These are phyloP conservation scores for Erithacus rubecula DNA, from an alignment of 2,797 vertebrate species.

Conservation along the genomic window DNA sequence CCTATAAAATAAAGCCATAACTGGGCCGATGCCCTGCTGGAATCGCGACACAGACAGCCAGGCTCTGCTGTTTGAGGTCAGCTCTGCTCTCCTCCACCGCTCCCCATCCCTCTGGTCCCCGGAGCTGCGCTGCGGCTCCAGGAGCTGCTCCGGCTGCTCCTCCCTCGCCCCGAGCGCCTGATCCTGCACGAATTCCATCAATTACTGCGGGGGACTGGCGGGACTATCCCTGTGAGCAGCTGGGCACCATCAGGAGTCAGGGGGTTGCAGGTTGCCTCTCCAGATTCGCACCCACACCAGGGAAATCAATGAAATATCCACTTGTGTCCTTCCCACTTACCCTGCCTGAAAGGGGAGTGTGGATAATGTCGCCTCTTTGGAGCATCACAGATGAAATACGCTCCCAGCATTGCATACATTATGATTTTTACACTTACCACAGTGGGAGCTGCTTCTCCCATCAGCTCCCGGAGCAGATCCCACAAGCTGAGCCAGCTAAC, in stretches of 20 bases:
- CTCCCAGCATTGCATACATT: not conserved
- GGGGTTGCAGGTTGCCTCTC: rapidly evolving
- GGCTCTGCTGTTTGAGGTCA: not conserved
- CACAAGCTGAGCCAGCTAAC: conserved; percentile 18
- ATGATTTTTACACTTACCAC: not conserved
- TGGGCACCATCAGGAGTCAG: rapidly evolving
- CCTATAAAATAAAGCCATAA: rapidly evolving
- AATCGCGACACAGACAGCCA: rapidly evolving
- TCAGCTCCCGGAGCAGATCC: not conserved
- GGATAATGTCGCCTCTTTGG: rapidly evolving
- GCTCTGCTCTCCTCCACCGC: not conserved
- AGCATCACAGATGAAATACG: not conserved
- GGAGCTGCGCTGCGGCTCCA: rapidly evolving
- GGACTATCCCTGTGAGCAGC: rapidly evolving
- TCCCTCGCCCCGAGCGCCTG: too few species aligned
- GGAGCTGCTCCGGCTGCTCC: rapidly evolving
- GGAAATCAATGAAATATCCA: rapidly evolving
- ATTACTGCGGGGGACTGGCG: rapidly evolving
- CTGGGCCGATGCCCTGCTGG: not conserved
- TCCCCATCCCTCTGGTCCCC: rapidly evolving
- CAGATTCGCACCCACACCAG: not conserved
- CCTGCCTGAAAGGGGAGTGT: not conserved
- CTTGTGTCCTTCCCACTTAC: rapidly evolving
- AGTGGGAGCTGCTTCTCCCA: not conserved
- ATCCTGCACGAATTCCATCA: rapidly evolving